Percentiles rank a stretch among this genome's conserved stretches.
Conservation (phyloP, 2,797 vertebrate species). For the Astyanax mexicanus region DNA sequence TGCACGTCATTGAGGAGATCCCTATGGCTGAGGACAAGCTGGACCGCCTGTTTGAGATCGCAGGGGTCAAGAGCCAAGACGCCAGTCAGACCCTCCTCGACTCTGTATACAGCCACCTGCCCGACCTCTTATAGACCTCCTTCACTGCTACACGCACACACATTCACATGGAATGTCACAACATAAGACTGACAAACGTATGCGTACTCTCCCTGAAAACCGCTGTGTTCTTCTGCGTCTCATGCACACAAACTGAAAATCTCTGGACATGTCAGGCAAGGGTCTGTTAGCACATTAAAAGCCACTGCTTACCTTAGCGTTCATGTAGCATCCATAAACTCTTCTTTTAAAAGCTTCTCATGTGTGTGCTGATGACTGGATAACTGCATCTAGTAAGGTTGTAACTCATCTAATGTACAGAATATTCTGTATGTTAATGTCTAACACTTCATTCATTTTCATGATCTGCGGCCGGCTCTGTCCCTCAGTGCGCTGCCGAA, state of each 20-base stretch:
- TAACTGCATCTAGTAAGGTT: constrained; percentile 47
- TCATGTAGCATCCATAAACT: constrained; percentile 10
- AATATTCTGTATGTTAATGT: constrained; percentile 47
- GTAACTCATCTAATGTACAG: constrained; percentile 27
- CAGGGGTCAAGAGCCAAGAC: constrained; percentile 96
- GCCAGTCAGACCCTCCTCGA: constrained; percentile 97
- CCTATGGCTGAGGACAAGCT: constrained; percentile 92
- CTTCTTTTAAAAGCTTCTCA: constrained; percentile 60
- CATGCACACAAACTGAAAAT: constrained; percentile 12
- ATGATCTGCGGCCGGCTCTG: constrained; percentile 53
- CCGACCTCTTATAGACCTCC: constrained; percentile 86
- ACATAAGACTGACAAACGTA: not conserved
- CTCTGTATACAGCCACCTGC: constrained; percentile 97
- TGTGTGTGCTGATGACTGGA: constrained; percentile 37
- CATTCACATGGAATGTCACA: not conserved
- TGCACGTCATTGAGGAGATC: constrained; percentile 91
- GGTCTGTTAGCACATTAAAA: constrained; percentile 24
- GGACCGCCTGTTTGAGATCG: constrained; percentile 94
- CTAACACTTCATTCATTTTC: constrained; percentile 63
- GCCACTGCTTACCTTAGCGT: constrained; percentile 6
- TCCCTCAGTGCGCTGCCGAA: constrained; percentile 41
- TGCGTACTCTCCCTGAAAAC: not conserved
- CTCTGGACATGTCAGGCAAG: constrained; percentile 7
- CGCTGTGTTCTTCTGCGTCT: not conserved
- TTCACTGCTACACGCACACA: not conserved